Conservation (phyloP, 2,797 vertebrate species). For the Fundulus diaphanus region DNA sequence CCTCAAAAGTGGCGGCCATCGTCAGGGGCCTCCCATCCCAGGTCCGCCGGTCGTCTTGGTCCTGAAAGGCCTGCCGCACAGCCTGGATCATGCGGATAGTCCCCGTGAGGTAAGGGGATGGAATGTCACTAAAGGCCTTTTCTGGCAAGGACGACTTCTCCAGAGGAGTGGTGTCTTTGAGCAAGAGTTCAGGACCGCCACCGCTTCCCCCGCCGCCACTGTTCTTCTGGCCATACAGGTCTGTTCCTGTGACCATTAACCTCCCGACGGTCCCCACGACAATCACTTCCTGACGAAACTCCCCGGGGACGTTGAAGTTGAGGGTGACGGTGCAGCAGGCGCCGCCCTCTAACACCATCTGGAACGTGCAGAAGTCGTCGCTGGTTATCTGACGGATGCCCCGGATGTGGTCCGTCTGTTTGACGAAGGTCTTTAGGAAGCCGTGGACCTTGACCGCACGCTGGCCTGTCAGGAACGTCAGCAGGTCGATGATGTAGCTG, state of each 20-base stretch:
- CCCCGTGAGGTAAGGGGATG: slow-evolving; percentile 92
- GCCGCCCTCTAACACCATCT: slow-evolving; percentile 95
- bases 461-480: slow-evolving; percentile 94
- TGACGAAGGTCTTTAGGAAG: slow-evolving; percentile 97
- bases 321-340: slow-evolving; percentile 97
- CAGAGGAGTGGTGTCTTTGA: slow-evolving; percentile 90
- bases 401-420: slow-evolving; percentile 96
- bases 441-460: slow-evolving; percentile 94
- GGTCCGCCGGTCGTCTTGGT: slow-evolving; percentile 95
- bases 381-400: slow-evolving; percentile 99
- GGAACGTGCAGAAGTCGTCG: slow-evolving; percentile 98
- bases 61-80: slow-evolving; percentile 94
- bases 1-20: slow-evolving; percentile 98
- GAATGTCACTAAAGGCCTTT: slow-evolving; percentile 97
- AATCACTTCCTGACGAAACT: slow-evolving; percentile 95
- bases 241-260: slow-evolving; percentile 89
- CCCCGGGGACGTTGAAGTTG: slow-evolving; percentile 96
- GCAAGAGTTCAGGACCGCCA: slow-evolving; percentile 86
- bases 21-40: slow-evolving; percentile 96
- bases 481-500: slow-evolving; percentile 98
- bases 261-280: slow-evolving; percentile 90
- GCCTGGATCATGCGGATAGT: slow-evolving; percentile 98
- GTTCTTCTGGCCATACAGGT: slow-evolving; percentile 96
- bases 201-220: slow-evolving; percentile 53
- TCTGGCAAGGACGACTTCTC: slow-evolving; percentile 92